A percentile compares a stretch with the other conserved stretches of the same genome.
Evolutionary conservation across 2,797 vertebrate species (phyloP).

Genomic region (Euphonia xanthogaster): DNA sequence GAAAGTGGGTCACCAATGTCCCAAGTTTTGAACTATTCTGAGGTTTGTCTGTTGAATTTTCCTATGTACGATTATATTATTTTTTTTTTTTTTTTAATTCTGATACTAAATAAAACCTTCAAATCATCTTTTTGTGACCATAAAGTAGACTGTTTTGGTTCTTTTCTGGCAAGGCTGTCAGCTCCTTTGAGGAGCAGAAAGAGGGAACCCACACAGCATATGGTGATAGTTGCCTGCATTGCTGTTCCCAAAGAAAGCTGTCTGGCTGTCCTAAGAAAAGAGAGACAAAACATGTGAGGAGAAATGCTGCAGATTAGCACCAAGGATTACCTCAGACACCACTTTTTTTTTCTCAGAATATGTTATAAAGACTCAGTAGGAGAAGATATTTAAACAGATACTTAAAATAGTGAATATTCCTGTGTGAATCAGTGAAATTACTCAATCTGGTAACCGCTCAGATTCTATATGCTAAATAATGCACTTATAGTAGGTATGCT

Average conservation of each 20-base stretch:
- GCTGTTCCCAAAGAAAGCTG: slow-evolving; percentile 20
- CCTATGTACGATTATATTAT: background rate
- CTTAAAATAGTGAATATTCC: background rate
- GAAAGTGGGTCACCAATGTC: background rate
- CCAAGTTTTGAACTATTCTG: background rate
- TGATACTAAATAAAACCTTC: background rate
- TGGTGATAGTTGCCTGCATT: background rate
- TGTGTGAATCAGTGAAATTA: background rate
- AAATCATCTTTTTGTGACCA: background rate
- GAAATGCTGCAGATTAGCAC: background rate
- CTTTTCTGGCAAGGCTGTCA: background rate
- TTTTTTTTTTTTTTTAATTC: background rate
- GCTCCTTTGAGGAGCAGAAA: slow-evolving; percentile 25
- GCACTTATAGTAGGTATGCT: background rate
- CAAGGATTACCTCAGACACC: background rate
- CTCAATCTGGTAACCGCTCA: background rate
- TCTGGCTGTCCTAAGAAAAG: slow-evolving; percentile 1
- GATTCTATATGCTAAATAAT: background rate
- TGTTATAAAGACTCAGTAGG: background rate
- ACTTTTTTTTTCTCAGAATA: background rate
- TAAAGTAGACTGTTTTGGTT: background rate
- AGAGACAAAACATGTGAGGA: background rate
- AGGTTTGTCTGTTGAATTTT: background rate
- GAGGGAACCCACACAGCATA: slow-evolving; percentile 53
- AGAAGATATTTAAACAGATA: background rate